Base-by-base conservation (phyloP, 2,888 invertebrate genomes). In the Chrysina gloriosa region DNA sequence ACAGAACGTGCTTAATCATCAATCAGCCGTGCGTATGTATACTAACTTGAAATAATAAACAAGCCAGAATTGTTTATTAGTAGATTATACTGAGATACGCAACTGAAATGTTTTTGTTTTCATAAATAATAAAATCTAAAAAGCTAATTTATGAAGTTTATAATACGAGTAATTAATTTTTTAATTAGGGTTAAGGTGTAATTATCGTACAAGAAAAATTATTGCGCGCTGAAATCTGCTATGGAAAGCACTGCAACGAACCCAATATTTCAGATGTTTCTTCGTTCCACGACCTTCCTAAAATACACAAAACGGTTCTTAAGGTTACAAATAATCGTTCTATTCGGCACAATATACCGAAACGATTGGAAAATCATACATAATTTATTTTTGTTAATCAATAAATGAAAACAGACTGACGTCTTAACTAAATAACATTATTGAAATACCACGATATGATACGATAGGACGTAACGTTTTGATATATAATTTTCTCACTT, bases 1-100 rank as follows among this genome's bases (percentile, higher is more conserved):
- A 50, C 50, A 27, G 27, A 50, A 50, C 50, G 50, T 50, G 50
- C 50, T 50, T 27, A 50, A 50, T 50, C 50, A 29, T 50, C 29
- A 50, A 50, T 27, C 50, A 29, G 29, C 50, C 27, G 29, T 27
- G 9, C 27, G 14, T 50, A 27, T 50, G 27, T 50, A 50, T 50
- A 50, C 50, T 16, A 29, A 27, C 29, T 29, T 27, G 50, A 50
- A 50, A 27, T 50, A 50, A 50, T 50, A 50, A 50, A 50, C 50
- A 50, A 29, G 16, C 27, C 50, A 50, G 27, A 27, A 14, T 50
- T 50, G 29, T 50, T 27, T 50, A 5, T 50, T 50, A 21, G 45
- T 45, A 2, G 19, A 45, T 21, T 9, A 7, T 36, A 36, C 19
- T 19, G 16, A 45, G 45, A 45, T 45, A 21, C 45, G 45, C 19